phyloP scores from a whole-genome alignment of 2,888 invertebrate species.

The Machimus atricapillus region DNA sequence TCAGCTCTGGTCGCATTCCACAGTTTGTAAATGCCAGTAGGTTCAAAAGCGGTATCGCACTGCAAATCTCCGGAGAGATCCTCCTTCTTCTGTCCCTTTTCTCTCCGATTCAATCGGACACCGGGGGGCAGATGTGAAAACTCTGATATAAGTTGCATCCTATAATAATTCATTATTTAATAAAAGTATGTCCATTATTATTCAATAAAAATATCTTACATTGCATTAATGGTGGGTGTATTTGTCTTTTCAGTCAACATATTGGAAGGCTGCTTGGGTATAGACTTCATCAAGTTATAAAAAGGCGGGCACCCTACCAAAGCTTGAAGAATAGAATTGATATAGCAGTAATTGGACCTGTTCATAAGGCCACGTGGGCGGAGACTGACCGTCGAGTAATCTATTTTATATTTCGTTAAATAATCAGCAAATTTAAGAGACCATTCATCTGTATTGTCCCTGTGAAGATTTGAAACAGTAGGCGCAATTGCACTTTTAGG shows the following conservation, averaged over 20 bases:
- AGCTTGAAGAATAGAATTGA: conserved; percentile 94
- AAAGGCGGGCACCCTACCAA: conserved; percentile 94
- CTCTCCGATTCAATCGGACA: conserved; percentile 63
- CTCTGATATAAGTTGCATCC: conserved; percentile 74
- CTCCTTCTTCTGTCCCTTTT: conserved; percentile 58
- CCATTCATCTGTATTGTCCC: conserved; percentile 55
- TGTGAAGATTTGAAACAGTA: not conserved
- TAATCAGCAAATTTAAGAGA: conserved; percentile 71
- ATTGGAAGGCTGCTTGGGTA: conserved; percentile 70
- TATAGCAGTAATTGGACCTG: conserved; percentile 95
- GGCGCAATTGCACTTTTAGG: conserved; percentile 36
- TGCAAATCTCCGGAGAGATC: conserved; percentile 68
- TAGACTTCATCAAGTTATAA: conserved; percentile 84
- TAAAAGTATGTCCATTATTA: not conserved
- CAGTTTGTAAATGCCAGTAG: conserved; percentile 85
- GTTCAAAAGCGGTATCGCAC: conserved; percentile 86
- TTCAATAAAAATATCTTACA: conserved; percentile 71
- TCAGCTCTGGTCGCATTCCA: conserved; percentile 77
- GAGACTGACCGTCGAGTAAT: conserved; percentile 79
- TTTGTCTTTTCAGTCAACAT: conserved; percentile 67
- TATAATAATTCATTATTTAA: conserved; percentile 18
- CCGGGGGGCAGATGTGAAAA: conserved; percentile 74
- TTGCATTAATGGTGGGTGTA: conserved; percentile 89
- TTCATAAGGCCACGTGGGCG: conserved; percentile 91
- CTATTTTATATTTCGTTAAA: conserved; percentile 76